Evolutionary conservation across 2,113 vertebrate genomes (phyloP), one percentile per base, ranked within the genome.

Genomic region (Odontophorus gujanensis): DNA sequence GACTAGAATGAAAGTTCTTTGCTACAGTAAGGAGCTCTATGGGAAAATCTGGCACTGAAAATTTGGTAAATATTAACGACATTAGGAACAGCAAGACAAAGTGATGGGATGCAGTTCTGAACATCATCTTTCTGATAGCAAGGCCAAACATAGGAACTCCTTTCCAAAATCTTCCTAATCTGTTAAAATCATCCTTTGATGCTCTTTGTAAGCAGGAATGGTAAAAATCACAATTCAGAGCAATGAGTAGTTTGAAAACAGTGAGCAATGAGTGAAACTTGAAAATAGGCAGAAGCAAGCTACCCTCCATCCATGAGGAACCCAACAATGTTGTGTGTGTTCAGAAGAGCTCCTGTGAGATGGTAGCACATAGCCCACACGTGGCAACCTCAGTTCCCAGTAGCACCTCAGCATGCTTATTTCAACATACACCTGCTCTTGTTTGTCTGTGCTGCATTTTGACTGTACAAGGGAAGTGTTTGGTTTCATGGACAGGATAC

Each of bases 311-410:
- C 43, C 59, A 9, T 25, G 42, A 68, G 40, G 50, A 20, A 67
- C 63, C 17, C 20, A 13, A 3, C 18, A 30, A 19, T 14, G 8
- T 0, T 20, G 17, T 22, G 19, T 20, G 15, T 25, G 21, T 62
- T 43, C 75, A 38, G 67, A 16, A 51, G 34, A 47, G 32, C 32
- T n/a, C 6, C 24, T 55, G 28, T 50, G 74, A 85, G 30, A 8
- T 63, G 42, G 30, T 9, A 22, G 12, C 26, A 11, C 32, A 28
- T 48, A 55, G 5, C 5, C 28, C 11, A 42, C 57, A 50, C 53
- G 40, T 15, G 50, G 14, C 0, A 1, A 30, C 26, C 38, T 69
- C 1, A 0, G 19, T 40, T 38, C 63, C 84, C 2, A 2, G 0
- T 2, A 65, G 8, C n/a, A 34, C 36, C 50, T 67, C 22, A 0